Conservation (phyloP, 2,888 invertebrate species). For the Chaetogeoica ovagalla region DNA sequence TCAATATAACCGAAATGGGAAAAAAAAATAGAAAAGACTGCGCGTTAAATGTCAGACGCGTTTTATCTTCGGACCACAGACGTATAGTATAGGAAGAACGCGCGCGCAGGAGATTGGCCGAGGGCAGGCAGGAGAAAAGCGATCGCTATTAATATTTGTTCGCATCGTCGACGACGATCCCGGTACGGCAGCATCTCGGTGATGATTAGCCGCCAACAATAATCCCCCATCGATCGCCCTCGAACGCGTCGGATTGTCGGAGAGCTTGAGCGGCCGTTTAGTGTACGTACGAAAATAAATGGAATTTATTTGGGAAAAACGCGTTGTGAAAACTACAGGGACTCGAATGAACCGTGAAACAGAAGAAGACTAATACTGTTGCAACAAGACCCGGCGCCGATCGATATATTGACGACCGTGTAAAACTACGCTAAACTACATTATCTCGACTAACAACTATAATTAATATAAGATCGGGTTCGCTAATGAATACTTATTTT, state of each 20-base stretch:
- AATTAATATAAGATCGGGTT: not conserved
- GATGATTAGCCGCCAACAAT: not conserved
- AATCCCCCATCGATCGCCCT: not conserved
- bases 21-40: too few species aligned
- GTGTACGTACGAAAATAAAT: not conserved
- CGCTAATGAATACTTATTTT: not conserved
- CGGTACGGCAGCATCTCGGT: not conserved
- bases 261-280: not conserved
- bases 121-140: not conserved
- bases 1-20: too few species aligned
- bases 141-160: slow-evolving; percentile 34
- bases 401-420: slow-evolving; percentile 6
- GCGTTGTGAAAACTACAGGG: not conserved
- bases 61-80: not conserved
- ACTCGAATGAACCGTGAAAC: slow-evolving; percentile 23
- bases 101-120: not conserved
- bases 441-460: not conserved
- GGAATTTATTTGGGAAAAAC: slow-evolving; percentile 1
- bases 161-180: slow-evolving; percentile 29
- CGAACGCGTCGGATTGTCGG: not conserved
- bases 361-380: not conserved
- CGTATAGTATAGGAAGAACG: not conserved
- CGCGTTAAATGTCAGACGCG: not conserved
- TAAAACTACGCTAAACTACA: not conserved
- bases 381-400: not conserved